phyloP scores from a whole-genome alignment of 2,113 vertebrate genomes.

The Chiloscyllium plagiosum region DNA sequence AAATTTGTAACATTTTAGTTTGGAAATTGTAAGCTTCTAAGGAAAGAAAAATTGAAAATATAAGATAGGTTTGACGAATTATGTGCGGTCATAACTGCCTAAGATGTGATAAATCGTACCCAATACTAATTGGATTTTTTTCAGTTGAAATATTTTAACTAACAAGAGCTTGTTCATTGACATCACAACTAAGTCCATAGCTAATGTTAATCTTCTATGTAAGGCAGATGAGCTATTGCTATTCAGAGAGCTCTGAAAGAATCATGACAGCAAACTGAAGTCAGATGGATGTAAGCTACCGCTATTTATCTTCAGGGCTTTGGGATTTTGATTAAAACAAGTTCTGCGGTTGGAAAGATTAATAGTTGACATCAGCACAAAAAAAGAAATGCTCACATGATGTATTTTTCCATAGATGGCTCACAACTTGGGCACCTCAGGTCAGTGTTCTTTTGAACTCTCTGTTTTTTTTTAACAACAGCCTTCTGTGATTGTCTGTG shows the following conservation, averaged over 20 bases:
- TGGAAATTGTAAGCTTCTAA: not conserved
- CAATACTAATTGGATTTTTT: not conserved
- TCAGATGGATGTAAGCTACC: not conserved
- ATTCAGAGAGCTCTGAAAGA: not conserved
- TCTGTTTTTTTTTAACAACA: not conserved
- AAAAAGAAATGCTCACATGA: not conserved
- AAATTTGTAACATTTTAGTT: not conserved
- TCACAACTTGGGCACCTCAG: not conserved
- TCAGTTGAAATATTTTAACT: not conserved
- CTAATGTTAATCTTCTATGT: not conserved
- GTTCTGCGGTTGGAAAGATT: not conserved
- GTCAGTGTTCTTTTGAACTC: not conserved
- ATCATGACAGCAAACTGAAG: not conserved
- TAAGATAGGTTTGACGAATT: not conserved
- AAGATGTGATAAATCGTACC: not conserved
- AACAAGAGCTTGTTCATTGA: not conserved
- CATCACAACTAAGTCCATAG: slow-evolving; percentile 2
- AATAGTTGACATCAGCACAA: no score
- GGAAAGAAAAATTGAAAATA: not conserved
- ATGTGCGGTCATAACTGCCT: not conserved
- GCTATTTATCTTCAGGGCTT: not conserved
- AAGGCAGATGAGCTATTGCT: not conserved
- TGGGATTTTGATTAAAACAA: not conserved
- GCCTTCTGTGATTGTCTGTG: not conserved
- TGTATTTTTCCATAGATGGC: slow-evolving; percentile 6